Conservation (phyloP, 2,113 vertebrate species). For the Vicugna pacos region DNA sequence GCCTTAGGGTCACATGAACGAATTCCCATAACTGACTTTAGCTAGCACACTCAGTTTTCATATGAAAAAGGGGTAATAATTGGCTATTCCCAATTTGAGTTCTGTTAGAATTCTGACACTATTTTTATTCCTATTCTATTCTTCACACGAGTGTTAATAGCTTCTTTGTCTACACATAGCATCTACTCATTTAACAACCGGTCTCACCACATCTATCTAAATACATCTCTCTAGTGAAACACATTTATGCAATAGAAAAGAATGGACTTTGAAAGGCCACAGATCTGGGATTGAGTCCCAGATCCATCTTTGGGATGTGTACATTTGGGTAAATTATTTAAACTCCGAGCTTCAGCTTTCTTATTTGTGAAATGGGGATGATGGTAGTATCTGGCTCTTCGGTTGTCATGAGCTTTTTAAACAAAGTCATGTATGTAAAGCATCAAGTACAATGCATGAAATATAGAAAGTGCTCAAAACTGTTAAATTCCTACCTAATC, state of each 20-base stretch:
- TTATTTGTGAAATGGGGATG: slow-evolving; percentile 26
- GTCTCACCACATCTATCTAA: background rate
- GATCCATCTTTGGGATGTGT: background rate
- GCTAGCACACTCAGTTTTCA: slow-evolving; percentile 10
- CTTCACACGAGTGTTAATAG: background rate
- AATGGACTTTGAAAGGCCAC: background rate
- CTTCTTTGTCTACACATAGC: background rate
- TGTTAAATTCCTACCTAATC: background rate
- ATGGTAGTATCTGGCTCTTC: background rate
- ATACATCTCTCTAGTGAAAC: background rate
- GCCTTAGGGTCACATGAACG: background rate
- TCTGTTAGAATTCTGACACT: slow-evolving; percentile 20
- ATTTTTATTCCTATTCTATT: slow-evolving; percentile 27
- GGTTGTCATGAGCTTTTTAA: background rate
- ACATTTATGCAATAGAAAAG: background rate
- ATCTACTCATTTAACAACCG: background rate
- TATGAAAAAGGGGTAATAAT: slow-evolving; percentile 22
- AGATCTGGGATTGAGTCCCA: background rate
- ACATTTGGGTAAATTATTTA: background rate
- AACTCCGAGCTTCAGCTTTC: background rate
- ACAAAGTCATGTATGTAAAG: background rate
- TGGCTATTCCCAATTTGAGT: background rate
- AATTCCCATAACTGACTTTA: background rate
- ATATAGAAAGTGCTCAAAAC: background rate
- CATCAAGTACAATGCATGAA: background rate